Conservation (phyloP, 2,113 vertebrate species). For the Macrotis lagotis region DNA sequence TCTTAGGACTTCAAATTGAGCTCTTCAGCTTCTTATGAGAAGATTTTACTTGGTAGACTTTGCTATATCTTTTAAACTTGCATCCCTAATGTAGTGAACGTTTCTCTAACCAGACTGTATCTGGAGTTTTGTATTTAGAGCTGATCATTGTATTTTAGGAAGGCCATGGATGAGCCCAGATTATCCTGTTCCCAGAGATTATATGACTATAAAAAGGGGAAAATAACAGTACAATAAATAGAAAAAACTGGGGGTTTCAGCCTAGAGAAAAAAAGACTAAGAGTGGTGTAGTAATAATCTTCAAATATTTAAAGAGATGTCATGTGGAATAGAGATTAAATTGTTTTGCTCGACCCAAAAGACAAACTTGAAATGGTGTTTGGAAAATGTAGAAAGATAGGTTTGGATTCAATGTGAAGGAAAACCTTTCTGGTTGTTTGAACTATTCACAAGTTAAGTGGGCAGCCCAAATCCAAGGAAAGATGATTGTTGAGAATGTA, state of each 20-base stretch:
- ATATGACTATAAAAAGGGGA: neutral
- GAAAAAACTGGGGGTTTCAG: neutral
- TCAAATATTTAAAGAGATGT: neutral
- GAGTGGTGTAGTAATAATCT: neutral
- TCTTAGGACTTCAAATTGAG: neutral
- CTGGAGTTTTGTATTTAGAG: neutral
- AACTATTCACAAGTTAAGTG: neutral
- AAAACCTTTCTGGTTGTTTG: neutral
- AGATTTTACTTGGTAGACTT: neutral
- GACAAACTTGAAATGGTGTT: neutral
- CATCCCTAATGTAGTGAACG: neutral
- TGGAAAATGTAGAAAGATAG: neutral
- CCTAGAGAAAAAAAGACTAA: neutral
- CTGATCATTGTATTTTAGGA: neutral
- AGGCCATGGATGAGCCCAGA: neutral
- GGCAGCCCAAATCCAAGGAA: neutral
- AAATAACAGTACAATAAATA: neutral
- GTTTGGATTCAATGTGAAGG: neutral
- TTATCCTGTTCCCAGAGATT: neutral
- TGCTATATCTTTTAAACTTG: neutral
- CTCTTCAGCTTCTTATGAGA: neutral
- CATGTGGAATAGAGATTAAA: neutral
- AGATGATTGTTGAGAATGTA: neutral
- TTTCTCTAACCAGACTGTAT: neutral
- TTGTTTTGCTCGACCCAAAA: neutral